A percentile compares a stretch with the other conserved stretches of the same genome.
Conservation (phyloP, 1,140 invertebrate genomes). For the Coelopa frigida region DNA sequence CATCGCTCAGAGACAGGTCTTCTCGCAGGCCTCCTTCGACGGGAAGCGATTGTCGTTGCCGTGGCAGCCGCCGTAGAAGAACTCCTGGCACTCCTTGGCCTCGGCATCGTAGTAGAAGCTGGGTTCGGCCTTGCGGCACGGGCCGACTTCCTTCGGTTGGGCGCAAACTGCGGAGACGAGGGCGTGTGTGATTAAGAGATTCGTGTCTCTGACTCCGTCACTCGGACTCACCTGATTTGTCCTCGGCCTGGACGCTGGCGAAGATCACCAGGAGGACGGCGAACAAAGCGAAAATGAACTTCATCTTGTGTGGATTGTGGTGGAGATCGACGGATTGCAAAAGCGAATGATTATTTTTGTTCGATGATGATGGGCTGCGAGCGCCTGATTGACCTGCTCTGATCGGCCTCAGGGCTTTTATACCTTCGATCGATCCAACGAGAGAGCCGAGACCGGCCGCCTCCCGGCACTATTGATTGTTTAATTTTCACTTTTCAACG, state of each 20-base stretch:
- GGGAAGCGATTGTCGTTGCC: constrained; percentile 63
- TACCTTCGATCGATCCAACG: no score
- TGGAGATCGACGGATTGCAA: no score
- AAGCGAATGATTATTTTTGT: no score
- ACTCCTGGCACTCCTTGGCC: constrained; percentile 47
- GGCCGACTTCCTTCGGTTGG: constrained; percentile 52
- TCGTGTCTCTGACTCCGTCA: background rate
- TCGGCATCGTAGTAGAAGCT: constrained; percentile 55
- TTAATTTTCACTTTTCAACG: no score
- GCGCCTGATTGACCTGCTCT: no score
- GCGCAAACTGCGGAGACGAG: constrained; percentile 41
- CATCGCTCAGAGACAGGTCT: constrained; percentile 25
- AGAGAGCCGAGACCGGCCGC: no score
- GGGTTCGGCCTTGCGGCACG: constrained; percentile 50
- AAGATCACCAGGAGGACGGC: constrained; percentile 11
- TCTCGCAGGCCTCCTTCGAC: constrained; percentile 49
- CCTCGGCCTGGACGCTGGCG: constrained; percentile 8
- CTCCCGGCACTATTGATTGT: no score
- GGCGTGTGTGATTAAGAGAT: background rate
- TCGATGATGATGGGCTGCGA: no score
- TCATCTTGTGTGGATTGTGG: no score
- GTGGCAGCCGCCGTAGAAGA: constrained; percentile 60
- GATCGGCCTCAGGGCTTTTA: no score
- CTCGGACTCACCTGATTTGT: constrained; percentile 10
- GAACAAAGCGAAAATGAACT: constrained; percentile 10